phyloP scores from a whole-genome alignment of 1,140 invertebrate species.

The Campodea augens region DNA sequence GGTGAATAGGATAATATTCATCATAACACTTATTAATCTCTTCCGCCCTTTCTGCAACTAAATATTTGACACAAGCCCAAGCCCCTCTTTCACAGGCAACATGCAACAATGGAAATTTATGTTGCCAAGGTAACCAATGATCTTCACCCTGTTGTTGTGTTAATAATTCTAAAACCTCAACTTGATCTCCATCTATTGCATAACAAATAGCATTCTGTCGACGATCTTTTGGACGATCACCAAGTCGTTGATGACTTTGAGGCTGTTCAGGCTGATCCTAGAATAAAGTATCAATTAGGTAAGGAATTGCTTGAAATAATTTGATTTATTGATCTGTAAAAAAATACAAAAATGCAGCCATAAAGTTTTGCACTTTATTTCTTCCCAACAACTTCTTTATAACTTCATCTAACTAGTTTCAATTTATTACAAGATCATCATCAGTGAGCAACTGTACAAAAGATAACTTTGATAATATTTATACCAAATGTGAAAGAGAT shows the following conservation, averaged over 20 bases:
- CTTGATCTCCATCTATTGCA: conserved; percentile 48
- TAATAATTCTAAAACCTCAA: conserved; percentile 36
- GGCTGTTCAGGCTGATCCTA: no score
- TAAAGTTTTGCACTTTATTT: no score
- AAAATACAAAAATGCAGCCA: no score
- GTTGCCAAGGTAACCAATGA: conserved; percentile 38
- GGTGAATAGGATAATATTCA: conserved; percentile 55
- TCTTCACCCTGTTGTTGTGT: conserved; percentile 45
- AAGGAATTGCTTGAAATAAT: conserved; percentile 2
- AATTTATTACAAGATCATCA: no score
- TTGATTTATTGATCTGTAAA: no score
- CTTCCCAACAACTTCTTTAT: no score
- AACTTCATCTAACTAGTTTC: no score
- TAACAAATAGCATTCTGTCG: conserved; percentile 50
- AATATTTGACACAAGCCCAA: conserved; percentile 46
- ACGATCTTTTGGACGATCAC: conserved; percentile 31
- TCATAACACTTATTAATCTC: conserved; percentile 54
- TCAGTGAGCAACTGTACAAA: no score
- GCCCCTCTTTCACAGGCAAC: conserved; percentile 45
- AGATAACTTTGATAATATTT: no score
- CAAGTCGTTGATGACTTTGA: no score
- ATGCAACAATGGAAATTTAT: conserved; percentile 37
- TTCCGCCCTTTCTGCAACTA: conserved; percentile 39
- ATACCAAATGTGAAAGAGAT: no score
- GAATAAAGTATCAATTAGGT: no score